Evolutionary conservation across 2,113 vertebrate genomes (phyloP).

Genomic region (Solea senegalensis): DNA sequence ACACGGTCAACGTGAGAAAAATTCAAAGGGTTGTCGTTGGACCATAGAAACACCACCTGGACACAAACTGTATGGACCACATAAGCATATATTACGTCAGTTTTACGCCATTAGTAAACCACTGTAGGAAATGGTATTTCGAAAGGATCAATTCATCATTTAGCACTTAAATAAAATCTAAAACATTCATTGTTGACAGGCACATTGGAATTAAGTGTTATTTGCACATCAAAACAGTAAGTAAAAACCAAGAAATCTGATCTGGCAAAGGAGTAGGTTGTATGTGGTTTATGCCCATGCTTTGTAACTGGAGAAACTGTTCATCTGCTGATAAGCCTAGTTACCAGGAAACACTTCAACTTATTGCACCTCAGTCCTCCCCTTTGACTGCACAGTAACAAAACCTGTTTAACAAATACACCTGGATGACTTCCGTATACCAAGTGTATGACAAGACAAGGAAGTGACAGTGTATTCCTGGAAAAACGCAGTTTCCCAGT

Average conservation of each 20-base stretch:
- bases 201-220: background rate
- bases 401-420: background rate
- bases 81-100: background rate
- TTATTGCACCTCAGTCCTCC: background rate
- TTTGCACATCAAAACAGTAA: background rate
- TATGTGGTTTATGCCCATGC: background rate
- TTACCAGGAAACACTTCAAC: background rate
- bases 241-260: background rate
- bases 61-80: background rate
- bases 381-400: background rate
- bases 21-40: background rate
- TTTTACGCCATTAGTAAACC: background rate
- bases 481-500: too few species aligned
- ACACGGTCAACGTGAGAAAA: background rate
- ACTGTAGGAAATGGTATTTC: background rate
- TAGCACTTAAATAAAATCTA: background rate
- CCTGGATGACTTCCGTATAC: too few species aligned
- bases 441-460: too few species aligned
- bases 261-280: background rate
- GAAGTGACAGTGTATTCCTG: too few species aligned
- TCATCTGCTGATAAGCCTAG: background rate
- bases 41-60: background rate
- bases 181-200: background rate
- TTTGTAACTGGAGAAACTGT: background rate
- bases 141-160: background rate